Percentiles rank a stretch among this genome's conserved stretches.
phyloP scores from a whole-genome alignment of 2,113 vertebrate genomes.

The Zosterops pallidus region DNA sequence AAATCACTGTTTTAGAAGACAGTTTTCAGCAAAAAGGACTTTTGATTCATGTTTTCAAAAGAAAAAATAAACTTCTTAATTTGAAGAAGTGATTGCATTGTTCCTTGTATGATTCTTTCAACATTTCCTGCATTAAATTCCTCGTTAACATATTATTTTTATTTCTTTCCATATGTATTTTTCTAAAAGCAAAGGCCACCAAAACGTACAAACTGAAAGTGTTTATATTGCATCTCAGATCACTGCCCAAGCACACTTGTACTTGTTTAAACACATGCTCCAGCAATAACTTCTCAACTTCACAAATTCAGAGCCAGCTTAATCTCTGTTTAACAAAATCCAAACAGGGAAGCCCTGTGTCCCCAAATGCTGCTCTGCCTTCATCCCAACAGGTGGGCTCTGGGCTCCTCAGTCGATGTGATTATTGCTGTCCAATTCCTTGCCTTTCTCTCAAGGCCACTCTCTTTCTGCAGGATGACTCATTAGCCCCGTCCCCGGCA shows the following conservation, averaged over 20 bases:
- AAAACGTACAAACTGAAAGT: background rate
- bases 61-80: background rate
- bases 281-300: background rate
- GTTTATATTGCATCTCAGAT: background rate
- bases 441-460: constrained; percentile 31
- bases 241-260: background rate
- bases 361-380: constrained; percentile 69
- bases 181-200: background rate
- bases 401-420: constrained; percentile 43
- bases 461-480: constrained; percentile 55
- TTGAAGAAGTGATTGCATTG: background rate
- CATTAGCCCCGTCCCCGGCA: constrained; percentile 71
- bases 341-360: constrained; percentile 26
- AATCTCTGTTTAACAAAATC: constrained; percentile 36
- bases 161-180: background rate
- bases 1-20: background rate
- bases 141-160: background rate
- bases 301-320: constrained; percentile 47
- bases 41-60: background rate
- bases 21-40: background rate
- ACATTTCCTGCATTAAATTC: background rate
- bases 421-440: constrained; percentile 64
- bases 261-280: background rate
- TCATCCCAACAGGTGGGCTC: constrained; percentile 61
- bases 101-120: background rate